These are phyloP conservation scores for Panthera uncia DNA, from an alignment of 2,113 vertebrate species.

Conservation along the genomic window DNA sequence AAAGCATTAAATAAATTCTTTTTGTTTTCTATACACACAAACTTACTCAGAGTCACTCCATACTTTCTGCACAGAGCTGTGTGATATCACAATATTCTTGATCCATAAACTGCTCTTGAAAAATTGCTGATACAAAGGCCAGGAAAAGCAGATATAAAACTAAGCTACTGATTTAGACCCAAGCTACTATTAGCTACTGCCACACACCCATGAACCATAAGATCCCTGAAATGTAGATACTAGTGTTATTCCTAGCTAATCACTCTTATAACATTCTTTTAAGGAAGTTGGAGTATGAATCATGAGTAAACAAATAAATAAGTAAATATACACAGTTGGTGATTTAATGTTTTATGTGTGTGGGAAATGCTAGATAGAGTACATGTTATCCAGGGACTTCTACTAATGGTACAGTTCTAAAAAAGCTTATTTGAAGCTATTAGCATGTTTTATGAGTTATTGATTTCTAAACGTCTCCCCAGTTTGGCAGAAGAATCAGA, in stretches of 20 bases:
- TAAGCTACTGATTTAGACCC: constrained; percentile 6
- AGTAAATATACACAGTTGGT: background rate
- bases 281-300: background rate
- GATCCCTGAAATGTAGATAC: background rate
- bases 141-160: constrained; percentile 27
- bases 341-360: background rate
- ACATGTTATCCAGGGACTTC: background rate
- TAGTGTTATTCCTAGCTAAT: constrained; percentile 2
- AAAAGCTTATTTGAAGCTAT: constrained; percentile 42
- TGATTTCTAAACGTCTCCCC: constrained; percentile 58
- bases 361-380: background rate
- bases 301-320: constrained; percentile 12
- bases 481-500: constrained; percentile 26
- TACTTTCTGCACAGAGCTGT: background rate
- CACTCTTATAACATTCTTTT: constrained; percentile 23
- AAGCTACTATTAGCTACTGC: background rate
- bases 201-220: background rate
- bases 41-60: background rate
- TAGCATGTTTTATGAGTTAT: constrained; percentile 57
- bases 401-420: constrained; percentile 9
- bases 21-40: background rate
- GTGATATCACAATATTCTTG: background rate
- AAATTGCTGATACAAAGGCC: background rate
- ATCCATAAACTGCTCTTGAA: background rate
- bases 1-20: background rate